These are phyloP conservation scores for Oryzaephilus surinamensis DNA, from an alignment of 1,140 invertebrate species.

Conservation along the genomic window DNA sequence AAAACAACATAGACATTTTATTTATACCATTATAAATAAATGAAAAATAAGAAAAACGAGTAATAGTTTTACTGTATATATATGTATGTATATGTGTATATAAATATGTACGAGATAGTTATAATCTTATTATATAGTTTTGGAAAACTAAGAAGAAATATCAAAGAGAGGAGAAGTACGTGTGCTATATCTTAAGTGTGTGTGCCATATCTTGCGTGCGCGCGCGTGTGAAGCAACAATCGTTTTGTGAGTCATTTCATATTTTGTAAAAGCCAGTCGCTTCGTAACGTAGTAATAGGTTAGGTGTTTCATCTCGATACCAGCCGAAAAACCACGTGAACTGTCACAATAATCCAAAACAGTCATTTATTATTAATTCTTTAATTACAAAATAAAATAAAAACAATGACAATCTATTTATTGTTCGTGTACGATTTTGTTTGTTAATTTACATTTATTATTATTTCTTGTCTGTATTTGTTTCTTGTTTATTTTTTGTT, in stretches of 20 bases:
- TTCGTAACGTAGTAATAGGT: background rate
- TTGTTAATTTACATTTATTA: background rate
- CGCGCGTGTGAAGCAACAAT: slow-evolving; percentile 13
- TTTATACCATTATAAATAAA: too few species aligned
- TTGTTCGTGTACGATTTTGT: background rate
- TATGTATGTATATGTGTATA: too few species aligned
- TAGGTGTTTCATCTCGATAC: too few species aligned
- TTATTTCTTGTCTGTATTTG: slow-evolving; percentile 11
- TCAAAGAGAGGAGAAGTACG: slow-evolving; percentile 3
- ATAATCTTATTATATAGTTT: background rate
- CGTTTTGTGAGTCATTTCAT: slow-evolving; percentile 11
- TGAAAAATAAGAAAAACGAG: too few species aligned
- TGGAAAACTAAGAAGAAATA: slow-evolving; percentile 3
- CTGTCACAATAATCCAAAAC: slow-evolving; percentile 8
- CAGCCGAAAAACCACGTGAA: slow-evolving; percentile 8
- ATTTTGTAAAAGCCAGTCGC: slow-evolving; percentile 1
- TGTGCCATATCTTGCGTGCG: too few species aligned
- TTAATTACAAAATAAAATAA: too few species aligned
- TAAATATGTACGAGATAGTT: background rate
- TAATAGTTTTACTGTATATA: too few species aligned
- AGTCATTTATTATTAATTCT: too few species aligned
- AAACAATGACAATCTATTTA: too few species aligned
- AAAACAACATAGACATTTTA: too few species aligned
- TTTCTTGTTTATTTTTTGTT: slow-evolving; percentile 6
- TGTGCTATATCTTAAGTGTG: too few species aligned